Conservation (phyloP, 2,888 invertebrate genomes). For the Lasius platythorax region DNA sequence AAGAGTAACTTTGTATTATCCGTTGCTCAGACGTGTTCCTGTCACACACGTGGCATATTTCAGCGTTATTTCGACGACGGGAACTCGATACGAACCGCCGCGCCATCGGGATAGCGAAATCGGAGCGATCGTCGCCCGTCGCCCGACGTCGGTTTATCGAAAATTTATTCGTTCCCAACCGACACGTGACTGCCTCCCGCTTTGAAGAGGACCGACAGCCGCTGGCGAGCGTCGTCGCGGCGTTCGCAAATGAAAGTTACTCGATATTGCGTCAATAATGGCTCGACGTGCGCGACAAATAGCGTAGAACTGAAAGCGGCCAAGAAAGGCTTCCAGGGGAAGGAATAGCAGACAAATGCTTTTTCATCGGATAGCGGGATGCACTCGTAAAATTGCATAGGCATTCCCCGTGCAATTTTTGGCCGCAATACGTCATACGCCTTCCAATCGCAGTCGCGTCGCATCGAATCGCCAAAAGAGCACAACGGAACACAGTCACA, state of each 20-base stretch:
- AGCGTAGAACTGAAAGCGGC: conserved; percentile 24
- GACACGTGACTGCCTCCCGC: conserved; percentile 70
- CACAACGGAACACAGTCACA: neutral
- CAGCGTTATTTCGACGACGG: conserved; percentile 75
- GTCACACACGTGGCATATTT: conserved; percentile 74
- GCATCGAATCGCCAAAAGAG: conserved; percentile 34
- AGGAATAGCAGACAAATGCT: conserved; percentile 49
- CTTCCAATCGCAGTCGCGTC: conserved; percentile 6
- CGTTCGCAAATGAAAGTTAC: conserved; percentile 72
- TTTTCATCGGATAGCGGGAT: conserved; percentile 37
- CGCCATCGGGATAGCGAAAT: conserved; percentile 76
- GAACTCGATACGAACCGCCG: conserved; percentile 75
- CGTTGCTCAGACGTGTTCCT: conserved; percentile 66
- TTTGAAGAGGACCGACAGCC: conserved; percentile 71
- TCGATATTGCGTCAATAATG: conserved; percentile 74
- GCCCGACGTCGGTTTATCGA: conserved; percentile 76
- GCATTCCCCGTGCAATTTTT: conserved; percentile 29
- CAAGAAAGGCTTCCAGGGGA: conserved; percentile 36
- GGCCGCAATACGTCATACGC: conserved; percentile 51
- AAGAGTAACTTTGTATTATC: conserved; percentile 63
- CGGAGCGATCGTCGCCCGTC: conserved; percentile 73
- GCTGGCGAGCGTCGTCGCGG: conserved; percentile 66
- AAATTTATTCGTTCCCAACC: conserved; percentile 74
- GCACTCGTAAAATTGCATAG: conserved; percentile 47
- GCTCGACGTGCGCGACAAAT: conserved; percentile 61